These are phyloP conservation scores for Cabera pusaria DNA, from an alignment of 2,888 invertebrate species.

Conservation along the genomic window DNA sequence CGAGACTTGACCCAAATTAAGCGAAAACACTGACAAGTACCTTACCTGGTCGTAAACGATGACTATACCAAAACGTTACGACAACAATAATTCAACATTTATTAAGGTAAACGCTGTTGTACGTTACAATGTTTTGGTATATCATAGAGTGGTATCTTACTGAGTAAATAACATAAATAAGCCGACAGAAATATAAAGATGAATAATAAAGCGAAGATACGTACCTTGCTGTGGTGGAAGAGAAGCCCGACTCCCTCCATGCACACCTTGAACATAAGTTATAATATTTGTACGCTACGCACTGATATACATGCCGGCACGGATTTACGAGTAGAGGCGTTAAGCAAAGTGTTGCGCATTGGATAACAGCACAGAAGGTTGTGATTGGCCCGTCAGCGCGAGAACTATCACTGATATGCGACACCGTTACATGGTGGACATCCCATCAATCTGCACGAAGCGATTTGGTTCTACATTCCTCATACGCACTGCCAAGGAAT, in stretches of 20 bases:
- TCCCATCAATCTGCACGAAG: too few relatives aligned
- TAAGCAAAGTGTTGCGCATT: too few relatives aligned
- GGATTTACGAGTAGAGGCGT: too few relatives aligned
- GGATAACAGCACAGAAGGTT: too few relatives aligned
- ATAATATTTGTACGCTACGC: slow-evolving; percentile 5
- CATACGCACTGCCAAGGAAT: too few relatives aligned
- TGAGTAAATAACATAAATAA: slow-evolving; percentile 60
- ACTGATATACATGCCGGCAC: too few relatives aligned
- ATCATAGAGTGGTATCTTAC: slow-evolving; percentile 42
- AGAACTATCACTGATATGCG: too few relatives aligned
- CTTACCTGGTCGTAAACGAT: slow-evolving; percentile 63
- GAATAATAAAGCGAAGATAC: slow-evolving; percentile 42
- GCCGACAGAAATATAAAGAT: slow-evolving; percentile 65
- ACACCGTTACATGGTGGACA: too few relatives aligned
- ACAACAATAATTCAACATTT: not conserved
- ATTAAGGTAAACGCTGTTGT: slow-evolving; percentile 13
- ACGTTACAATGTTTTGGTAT: slow-evolving; percentile 55
- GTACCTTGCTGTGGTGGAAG: slow-evolving; percentile 99
- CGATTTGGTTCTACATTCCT: too few relatives aligned
- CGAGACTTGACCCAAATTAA: slow-evolving; percentile 61
- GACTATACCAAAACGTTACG: slow-evolving; percentile 54
- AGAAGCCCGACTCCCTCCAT: slow-evolving; percentile 99
- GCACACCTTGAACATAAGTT: slow-evolving; percentile 87
- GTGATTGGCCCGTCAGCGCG: too few relatives aligned
- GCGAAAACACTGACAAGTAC: slow-evolving; percentile 70